These are phyloP conservation scores for Cydia splendana DNA, from an alignment of 1,140 invertebrate species.

Conservation along the genomic window DNA sequence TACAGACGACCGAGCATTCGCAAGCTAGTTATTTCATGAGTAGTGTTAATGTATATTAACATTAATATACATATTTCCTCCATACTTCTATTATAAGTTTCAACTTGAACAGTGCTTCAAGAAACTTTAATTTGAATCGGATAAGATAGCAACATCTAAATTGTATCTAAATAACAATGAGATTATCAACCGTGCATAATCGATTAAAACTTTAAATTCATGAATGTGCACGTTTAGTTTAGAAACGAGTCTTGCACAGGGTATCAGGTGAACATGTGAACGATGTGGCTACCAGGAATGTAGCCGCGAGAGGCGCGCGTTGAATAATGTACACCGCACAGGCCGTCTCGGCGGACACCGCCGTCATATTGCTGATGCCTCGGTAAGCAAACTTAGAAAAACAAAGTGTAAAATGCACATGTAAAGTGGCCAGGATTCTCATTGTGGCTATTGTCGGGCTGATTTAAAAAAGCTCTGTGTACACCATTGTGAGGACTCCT, in stretches of 20 bases:
- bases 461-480: constrained; percentile 3
- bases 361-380: constrained; percentile 37
- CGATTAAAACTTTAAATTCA: constrained; percentile 29
- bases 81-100: neutral
- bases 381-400: constrained; percentile 40
- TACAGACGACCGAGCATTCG: too few species aligned
- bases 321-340: constrained; percentile 55
- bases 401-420: constrained; percentile 28
- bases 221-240: constrained; percentile 12
- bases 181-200: constrained; percentile 1
- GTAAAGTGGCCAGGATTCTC: constrained; percentile 6
- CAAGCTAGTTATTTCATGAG: too few species aligned
- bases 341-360: constrained; percentile 38
- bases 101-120: neutral
- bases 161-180: constrained; percentile 9
- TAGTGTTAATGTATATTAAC: too few species aligned
- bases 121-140: neutral
- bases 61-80: too few species aligned
- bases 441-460: constrained; percentile 12
- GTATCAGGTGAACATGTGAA: constrained; percentile 51
- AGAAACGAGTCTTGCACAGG: constrained; percentile 29
- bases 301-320: constrained; percentile 46
- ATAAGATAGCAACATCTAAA: neutral
- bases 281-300: constrained; percentile 50
- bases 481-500: neutral